Evolutionary conservation across 1,140 invertebrate species (phyloP).

Genomic region (Drosophila tani): DNA sequence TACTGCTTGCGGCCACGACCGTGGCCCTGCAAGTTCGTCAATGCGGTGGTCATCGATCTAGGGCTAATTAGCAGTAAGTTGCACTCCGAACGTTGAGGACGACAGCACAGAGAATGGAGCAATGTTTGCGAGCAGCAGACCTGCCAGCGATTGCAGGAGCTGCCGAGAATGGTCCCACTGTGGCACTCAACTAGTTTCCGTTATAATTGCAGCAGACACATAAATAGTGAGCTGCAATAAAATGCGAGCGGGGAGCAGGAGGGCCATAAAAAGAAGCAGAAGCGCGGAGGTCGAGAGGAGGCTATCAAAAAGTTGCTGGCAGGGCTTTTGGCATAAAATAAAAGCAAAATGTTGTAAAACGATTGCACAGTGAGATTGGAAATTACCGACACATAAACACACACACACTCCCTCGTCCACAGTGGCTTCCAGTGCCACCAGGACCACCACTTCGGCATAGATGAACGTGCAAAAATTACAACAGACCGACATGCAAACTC

Average conservation of each 20-base stretch:
- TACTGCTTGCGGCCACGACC: not conserved
- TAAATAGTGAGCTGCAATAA: constrained; percentile 83
- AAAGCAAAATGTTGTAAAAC: constrained; percentile 84
- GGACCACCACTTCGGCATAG: constrained; percentile 33
- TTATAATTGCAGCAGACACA: constrained; percentile 84
- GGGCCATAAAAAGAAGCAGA: constrained; percentile 17
- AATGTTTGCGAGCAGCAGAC: not conserved
- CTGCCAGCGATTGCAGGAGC: not conserved
- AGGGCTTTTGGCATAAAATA: constrained; percentile 78
- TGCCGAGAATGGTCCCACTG: constrained; percentile 59
- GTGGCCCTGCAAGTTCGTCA: constrained; percentile 28
- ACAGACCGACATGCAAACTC: constrained; percentile 68
- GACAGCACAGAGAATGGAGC: constrained; percentile 26
- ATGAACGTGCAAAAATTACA: constrained; percentile 81
- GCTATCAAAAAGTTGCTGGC: constrained; percentile 73
- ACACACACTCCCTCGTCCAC: constrained; percentile 10
- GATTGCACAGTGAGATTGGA: constrained; percentile 83
- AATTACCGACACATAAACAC: constrained; percentile 79
- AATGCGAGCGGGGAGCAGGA: constrained; percentile 47
- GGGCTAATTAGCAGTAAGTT: constrained; percentile 80
- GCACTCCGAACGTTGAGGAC: constrained; percentile 16
- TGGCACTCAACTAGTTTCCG: constrained; percentile 80
- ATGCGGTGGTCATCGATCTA: constrained; percentile 72
- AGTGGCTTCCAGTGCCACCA: not conserved
- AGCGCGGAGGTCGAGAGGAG: constrained; percentile 14